Percentiles rank a stretch among this genome's conserved stretches.
Evolutionary conservation across 2,888 invertebrate genomes (phyloP).

Genomic region (Autographa gamma): DNA sequence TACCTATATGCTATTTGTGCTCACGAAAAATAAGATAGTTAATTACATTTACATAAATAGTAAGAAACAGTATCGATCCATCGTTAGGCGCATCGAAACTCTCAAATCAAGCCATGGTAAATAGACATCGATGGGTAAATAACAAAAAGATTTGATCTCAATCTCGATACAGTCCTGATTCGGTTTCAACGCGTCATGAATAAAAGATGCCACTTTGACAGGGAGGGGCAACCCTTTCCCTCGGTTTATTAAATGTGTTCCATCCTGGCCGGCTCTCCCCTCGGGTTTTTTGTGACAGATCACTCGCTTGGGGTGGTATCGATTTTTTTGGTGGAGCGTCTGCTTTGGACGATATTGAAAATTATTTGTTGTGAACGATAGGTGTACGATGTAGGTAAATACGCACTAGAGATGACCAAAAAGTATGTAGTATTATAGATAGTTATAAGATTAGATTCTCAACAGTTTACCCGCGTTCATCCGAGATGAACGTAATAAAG

Average conservation of each 20-base stretch:
- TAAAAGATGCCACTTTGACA: constrained; percentile 81
- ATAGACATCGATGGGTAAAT: constrained; percentile 64
- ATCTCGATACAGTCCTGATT: constrained; percentile 76
- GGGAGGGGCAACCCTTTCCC: constrained; percentile 79
- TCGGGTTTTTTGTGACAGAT: constrained; percentile 80
- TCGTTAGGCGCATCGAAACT: not conserved
- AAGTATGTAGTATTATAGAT: too few species aligned
- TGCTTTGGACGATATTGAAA: constrained; percentile 11
- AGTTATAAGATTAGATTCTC: too few species aligned
- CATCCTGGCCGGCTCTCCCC: constrained; percentile 63
- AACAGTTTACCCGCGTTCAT: too few species aligned
- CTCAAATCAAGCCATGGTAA: constrained; percentile 42
- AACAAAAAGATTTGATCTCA: constrained; percentile 78
- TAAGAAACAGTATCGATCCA: not conserved
- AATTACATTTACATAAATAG: not conserved
- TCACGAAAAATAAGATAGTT: not conserved
- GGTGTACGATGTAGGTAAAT: too few species aligned
- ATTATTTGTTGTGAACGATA: not conserved
- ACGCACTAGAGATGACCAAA: too few species aligned
- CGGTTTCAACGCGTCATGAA: constrained; percentile 79
- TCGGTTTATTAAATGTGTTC: constrained; percentile 78
- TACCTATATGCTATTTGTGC: not conserved
- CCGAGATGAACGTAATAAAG: too few species aligned
- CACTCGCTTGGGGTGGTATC: constrained; percentile 69
- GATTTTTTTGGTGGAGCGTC: constrained; percentile 62